A percentile compares a stretch with the other conserved stretches of the same genome.
Conservation (phyloP, 2,113 vertebrate species). For the Hippoglossus stenolepis region DNA sequence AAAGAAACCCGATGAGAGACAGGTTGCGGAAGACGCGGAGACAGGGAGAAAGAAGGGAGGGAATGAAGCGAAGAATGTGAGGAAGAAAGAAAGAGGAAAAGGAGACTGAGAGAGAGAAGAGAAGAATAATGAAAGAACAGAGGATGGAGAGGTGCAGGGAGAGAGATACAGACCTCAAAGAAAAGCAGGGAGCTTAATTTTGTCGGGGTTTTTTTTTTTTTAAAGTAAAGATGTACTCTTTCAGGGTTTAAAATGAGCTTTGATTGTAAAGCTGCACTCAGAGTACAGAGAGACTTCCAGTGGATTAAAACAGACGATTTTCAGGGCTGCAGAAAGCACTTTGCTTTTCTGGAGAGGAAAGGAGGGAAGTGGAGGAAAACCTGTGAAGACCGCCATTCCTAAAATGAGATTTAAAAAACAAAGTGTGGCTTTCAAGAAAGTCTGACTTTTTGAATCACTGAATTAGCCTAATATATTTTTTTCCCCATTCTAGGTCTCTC, state of each 20-base stretch:
- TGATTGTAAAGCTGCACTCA: constrained; percentile 63
- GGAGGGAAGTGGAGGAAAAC: background rate
- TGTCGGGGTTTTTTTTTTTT: background rate
- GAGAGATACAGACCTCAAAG: constrained; percentile 43
- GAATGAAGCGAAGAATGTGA: background rate
- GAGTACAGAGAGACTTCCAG: constrained; percentile 42
- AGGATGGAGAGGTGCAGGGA: constrained; percentile 31
- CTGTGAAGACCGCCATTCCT: constrained; percentile 29
- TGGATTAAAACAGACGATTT: constrained; percentile 61
- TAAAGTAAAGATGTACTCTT: constrained; percentile 57
- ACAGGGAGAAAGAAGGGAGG: constrained; percentile 15
- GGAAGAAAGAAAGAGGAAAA: constrained; percentile 19
- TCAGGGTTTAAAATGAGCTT: constrained; percentile 63
- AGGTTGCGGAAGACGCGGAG: constrained; percentile 16
- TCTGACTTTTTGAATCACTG: constrained; percentile 25
- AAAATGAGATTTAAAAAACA: constrained; percentile 10
- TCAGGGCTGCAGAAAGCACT: constrained; percentile 43
- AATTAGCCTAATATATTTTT: background rate
- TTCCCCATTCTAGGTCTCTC: background rate
- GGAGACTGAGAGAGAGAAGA: constrained; percentile 14
- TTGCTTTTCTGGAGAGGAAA: constrained; percentile 13
- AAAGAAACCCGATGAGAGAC: constrained; percentile 63
- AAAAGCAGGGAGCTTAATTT: constrained; percentile 55
- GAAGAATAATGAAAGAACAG: constrained; percentile 21
- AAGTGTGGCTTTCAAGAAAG: constrained; percentile 34